Evolutionary conservation across 2,113 vertebrate species (phyloP).

Genomic region (Daphoenositta chrysoptera): DNA sequence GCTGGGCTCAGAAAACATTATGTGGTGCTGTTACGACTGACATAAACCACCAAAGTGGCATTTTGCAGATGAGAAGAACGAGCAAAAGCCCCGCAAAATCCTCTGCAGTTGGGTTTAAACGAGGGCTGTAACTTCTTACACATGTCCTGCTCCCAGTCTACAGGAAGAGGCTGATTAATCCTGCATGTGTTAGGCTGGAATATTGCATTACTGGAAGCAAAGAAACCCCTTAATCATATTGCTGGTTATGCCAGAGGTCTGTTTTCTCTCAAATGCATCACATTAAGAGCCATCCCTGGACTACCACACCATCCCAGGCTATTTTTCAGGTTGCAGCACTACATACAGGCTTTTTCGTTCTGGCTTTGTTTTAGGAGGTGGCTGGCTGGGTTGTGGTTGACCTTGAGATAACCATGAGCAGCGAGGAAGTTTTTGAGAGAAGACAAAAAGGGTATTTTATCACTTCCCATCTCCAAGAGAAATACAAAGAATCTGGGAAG

Average conservation of each 20-base stretch:
- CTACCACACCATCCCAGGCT: neutral
- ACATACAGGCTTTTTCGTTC: neutral
- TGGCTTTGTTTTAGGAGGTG: neutral
- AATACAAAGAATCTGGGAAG: neutral
- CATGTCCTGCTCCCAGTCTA: conserved; percentile 24
- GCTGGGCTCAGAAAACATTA: conserved; percentile 34
- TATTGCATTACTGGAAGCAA: conserved; percentile 65
- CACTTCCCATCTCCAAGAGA: neutral
- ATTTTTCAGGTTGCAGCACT: conserved; percentile 24
- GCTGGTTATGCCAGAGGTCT: conserved; percentile 58
- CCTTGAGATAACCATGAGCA: neutral
- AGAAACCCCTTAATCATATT: conserved; percentile 62
- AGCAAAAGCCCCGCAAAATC: conserved; percentile 40
- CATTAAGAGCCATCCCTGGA: conserved; percentile 26
- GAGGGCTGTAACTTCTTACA: conserved; percentile 54
- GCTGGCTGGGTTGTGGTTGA: neutral
- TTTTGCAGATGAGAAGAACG: conserved; percentile 30
- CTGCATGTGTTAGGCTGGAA: conserved; percentile 48
- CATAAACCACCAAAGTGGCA: conserved; percentile 45
- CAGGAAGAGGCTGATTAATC: conserved; percentile 65
- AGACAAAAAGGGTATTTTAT: neutral
- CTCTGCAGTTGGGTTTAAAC: conserved; percentile 46
- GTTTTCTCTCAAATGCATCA: conserved; percentile 60
- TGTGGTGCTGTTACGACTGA: conserved; percentile 18
- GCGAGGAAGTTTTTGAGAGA: neutral